A percentile compares a stretch with the other conserved stretches of the same genome.
These are phyloP conservation scores for Heterodera filipjevi DNA, from an alignment of 2,888 invertebrate genomes.

Conservation along the genomic window DNA sequence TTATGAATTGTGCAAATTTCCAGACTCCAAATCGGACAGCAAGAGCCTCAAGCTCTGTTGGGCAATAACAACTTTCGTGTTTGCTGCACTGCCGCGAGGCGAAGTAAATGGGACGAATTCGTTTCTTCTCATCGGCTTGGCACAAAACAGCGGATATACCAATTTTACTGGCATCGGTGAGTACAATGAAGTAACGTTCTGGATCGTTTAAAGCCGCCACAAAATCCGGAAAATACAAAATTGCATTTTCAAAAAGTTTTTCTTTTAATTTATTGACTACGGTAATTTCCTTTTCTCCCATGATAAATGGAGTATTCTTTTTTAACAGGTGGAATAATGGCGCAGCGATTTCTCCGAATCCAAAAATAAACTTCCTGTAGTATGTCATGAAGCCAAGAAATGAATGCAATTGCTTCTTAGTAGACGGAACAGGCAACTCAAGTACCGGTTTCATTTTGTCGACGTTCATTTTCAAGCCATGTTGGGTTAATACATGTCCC, in stretches of 20 bases:
- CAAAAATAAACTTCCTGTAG: conserved; percentile 46
- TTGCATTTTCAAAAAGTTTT: conserved; percentile 31
- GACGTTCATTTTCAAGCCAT: conserved; percentile 30
- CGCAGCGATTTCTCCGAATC: conserved; percentile 38
- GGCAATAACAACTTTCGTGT: conserved; percentile 38
- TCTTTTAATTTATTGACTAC: conserved; percentile 42
- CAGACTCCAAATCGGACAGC: conserved; percentile 34
- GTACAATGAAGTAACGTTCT: conserved; percentile 39
- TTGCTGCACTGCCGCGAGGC: conserved; percentile 35
- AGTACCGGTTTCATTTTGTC: conserved; percentile 30
- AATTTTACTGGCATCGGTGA: conserved; percentile 44
- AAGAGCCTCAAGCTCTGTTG: conserved; percentile 45
- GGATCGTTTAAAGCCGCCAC: conserved; percentile 35
- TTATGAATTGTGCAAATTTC: conserved; percentile 39
- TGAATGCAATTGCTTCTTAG: conserved; percentile 30
- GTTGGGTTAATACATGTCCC: conserved; percentile 29
- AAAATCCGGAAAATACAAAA: conserved; percentile 45
- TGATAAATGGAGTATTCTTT: conserved; percentile 33
- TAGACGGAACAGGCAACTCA: conserved; percentile 33
- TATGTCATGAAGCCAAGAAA: conserved; percentile 48
- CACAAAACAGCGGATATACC: conserved; percentile 47
- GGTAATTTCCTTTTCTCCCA: conserved; percentile 32
- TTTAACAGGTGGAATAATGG: conserved; percentile 43
- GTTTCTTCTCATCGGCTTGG: conserved; percentile 35
- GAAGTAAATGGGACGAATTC: conserved; percentile 42